Base-by-base conservation (phyloP, 2,797 vertebrate genomes). In the Paramormyrops hopkinsi region DNA sequence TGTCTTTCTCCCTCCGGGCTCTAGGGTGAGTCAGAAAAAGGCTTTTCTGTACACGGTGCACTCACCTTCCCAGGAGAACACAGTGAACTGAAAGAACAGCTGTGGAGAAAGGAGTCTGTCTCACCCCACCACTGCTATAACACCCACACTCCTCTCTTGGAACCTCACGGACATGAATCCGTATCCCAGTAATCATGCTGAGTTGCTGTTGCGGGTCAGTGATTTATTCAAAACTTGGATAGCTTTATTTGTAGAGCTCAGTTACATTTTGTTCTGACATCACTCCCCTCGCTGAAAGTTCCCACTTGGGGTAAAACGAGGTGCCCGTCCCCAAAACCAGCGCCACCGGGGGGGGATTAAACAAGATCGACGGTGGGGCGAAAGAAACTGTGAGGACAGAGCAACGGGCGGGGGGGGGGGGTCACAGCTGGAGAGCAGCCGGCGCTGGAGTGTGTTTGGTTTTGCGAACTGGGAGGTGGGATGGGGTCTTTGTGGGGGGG, bases 271-370 rank as follows among this genome's bases (percentile, higher is more conserved):
- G 25, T 2, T 56, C 50, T 41, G 25, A 33, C 85, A 59, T 37
- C 85, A 33, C 50, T 54, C 12, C 84, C 25, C 29, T 29, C 3
- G 12, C 41, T 22, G 50, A 22, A 82, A n/a, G 79, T 44, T 44
- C 41, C 83, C 50, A 54, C 50, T 86, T 25, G 88, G 88, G 89
- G 88, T 44, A 25, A 76, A 76, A 17, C 0, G 19, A 65, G 62
- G 41, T 76, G 25, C 1, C 29, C 6, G 14, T 17, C 69, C 22
- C 73, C 79, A 46, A 44, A 85, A 91, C 92, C 90, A 92, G 92
- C 86, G 90, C 91, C 92, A 92, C 92, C 94, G 93, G 92, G 92
- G 89, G 29, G 90, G 94, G 93, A 96, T 96, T 95, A 95, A 90
- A 90, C 89, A 59, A 93, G 94, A 95, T 95, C 93, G 93, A 92